phyloP scores from a whole-genome alignment of 2,888 invertebrate species.

The Hypomecis punctinalis region DNA sequence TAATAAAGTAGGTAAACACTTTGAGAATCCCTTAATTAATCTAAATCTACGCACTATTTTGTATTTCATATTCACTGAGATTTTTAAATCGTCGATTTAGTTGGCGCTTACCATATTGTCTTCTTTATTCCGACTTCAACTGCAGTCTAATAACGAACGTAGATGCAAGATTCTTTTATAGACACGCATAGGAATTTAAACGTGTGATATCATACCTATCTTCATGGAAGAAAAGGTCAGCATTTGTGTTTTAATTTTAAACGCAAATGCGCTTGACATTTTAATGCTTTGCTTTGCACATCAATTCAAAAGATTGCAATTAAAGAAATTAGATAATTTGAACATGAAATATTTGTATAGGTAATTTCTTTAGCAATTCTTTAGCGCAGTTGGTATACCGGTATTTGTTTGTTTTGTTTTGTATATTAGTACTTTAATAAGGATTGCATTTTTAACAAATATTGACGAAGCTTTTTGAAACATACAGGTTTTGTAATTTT shows the following conservation, averaged over 20 bases:
- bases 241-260: constrained; percentile 43
- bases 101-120: constrained; percentile 57
- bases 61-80: too few species aligned
- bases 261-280: constrained; percentile 50
- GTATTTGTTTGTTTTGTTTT: too few species aligned
- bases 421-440: too few species aligned
- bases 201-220: constrained; percentile 45
- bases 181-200: constrained; percentile 41
- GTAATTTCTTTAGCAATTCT: too few species aligned
- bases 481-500: too few species aligned
- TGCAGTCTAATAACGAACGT: constrained; percentile 47
- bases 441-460: too few species aligned
- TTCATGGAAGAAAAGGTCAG: constrained; percentile 51
- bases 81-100: not conserved
- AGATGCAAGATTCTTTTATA: constrained; percentile 52
- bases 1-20: too few species aligned
- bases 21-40: too few species aligned
- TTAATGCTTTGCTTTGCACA: constrained; percentile 26
- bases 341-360: constrained; percentile 14
- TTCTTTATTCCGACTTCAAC: constrained; percentile 47
- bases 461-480: too few species aligned
- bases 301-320: constrained; percentile 33
- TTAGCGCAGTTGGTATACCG: too few species aligned
- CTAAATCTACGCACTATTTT: too few species aligned
- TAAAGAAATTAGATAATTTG: constrained; percentile 15